Percentiles rank a stretch among this genome's conserved stretches.
These are phyloP conservation scores for Nansenia antarctica DNA, from an alignment of 2,113 vertebrate species.

Conservation along the genomic window DNA sequence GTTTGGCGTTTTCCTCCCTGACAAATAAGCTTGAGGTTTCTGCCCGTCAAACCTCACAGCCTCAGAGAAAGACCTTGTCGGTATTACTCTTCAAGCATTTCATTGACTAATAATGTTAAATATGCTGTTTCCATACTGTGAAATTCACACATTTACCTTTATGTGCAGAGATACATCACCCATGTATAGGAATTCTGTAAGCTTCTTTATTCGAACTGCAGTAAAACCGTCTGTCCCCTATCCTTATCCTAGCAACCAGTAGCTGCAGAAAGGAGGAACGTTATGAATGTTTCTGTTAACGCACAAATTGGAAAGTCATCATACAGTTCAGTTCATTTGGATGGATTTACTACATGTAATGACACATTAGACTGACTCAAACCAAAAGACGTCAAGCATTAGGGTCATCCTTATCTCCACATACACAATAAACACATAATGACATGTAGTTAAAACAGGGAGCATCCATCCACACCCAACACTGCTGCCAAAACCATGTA, in stretches of 20 bases:
- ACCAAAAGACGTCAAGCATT: conserved; percentile 4
- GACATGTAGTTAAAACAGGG: conserved; percentile 49
- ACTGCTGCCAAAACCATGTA: conserved; percentile 52
- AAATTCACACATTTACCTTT: background rate
- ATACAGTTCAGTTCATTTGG: background rate
- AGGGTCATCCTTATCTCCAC: conserved; percentile 44
- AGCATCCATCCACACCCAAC: conserved; percentile 63
- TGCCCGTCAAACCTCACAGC: background rate
- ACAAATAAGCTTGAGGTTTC: background rate
- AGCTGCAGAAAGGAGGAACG: background rate
- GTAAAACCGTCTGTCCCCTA: background rate
- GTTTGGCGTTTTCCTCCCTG: conserved; percentile 11
- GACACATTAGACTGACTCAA: too few relatives aligned
- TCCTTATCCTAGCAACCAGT: background rate
- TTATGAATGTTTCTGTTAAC: conserved; percentile 10
- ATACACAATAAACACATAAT: conserved; percentile 47
- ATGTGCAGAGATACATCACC: background rate
- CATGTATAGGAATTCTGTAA: background rate
- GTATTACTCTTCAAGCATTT: background rate
- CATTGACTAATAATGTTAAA: background rate
- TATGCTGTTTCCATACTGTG: conserved; percentile 9
- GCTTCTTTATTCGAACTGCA: background rate
- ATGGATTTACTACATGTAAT: background rate
- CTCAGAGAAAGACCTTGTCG: background rate
- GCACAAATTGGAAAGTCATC: conserved; percentile 1